These are phyloP conservation scores for Drosophila watanabei DNA, from an alignment of 1,140 invertebrate species.

Conservation along the genomic window DNA sequence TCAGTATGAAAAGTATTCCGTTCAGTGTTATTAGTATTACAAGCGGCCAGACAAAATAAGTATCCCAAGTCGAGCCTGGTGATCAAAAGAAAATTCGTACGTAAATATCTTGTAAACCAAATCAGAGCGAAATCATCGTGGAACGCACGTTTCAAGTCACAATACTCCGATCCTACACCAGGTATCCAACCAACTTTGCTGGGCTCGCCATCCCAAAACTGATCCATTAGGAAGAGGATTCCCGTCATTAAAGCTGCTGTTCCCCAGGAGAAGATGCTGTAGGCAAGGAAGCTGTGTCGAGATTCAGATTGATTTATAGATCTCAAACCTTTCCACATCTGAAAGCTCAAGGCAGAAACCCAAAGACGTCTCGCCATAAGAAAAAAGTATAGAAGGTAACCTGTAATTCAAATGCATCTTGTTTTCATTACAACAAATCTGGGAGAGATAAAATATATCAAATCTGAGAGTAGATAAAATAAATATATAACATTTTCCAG, in stretches of 20 bases:
- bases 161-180: not conserved
- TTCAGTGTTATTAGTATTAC: not conserved
- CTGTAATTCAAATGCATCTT: not conserved
- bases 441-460: no score
- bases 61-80: not conserved
- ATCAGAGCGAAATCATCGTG: not conserved
- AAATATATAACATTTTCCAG: no score
- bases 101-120: not conserved
- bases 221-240: not conserved
- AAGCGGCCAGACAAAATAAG: not conserved
- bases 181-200: not conserved
- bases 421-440: no score
- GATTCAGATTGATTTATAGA: not conserved
- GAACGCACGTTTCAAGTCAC: not conserved
- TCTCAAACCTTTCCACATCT: not conserved
- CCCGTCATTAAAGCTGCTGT: not conserved
- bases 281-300: not conserved
- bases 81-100: not conserved
- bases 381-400: not conserved
- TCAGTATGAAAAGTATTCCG: not conserved
- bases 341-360: not conserved
- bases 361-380: not conserved
- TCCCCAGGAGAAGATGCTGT: not conserved
- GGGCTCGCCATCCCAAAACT: not conserved
- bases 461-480: no score